Conservation (phyloP, 1,140 invertebrate genomes). For the Panulirus ornatus region DNA sequence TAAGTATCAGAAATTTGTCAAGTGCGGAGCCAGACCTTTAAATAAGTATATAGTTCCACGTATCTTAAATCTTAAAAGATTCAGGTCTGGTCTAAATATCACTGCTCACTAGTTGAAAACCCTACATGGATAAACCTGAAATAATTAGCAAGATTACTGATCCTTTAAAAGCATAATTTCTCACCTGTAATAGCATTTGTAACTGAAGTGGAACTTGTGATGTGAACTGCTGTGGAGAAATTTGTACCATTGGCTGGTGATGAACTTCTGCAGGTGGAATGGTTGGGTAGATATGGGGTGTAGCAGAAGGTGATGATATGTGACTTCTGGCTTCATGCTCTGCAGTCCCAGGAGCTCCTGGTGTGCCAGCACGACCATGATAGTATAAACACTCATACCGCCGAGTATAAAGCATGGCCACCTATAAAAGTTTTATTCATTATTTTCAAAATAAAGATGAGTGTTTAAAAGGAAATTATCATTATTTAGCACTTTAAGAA, state of each 20-base stretch:
- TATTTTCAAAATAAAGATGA: background rate
- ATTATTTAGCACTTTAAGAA: too few relatives aligned
- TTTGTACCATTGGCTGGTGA: slow-evolving; percentile 81
- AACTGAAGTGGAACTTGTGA: slow-evolving; percentile 87
- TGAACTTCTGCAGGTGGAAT: slow-evolving; percentile 76
- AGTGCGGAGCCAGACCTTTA: too few relatives aligned
- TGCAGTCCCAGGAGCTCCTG: slow-evolving; percentile 51
- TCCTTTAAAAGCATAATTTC: slow-evolving; percentile 82
- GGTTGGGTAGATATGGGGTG: slow-evolving; percentile 47
- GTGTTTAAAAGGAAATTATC: background rate
- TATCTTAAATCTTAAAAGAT: too few relatives aligned
- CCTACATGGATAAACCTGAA: too few relatives aligned
- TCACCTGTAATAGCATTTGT: slow-evolving; percentile 85
- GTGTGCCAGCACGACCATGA: slow-evolving; percentile 63
- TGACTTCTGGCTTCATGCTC: slow-evolving; percentile 53
- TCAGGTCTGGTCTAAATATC: too few relatives aligned
- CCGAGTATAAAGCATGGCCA: slow-evolving; percentile 67
- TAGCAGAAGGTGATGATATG: slow-evolving; percentile 69
- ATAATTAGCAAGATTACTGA: too few relatives aligned
- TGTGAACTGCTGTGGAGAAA: slow-evolving; percentile 85
- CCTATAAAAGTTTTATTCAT: slow-evolving; percentile 42
- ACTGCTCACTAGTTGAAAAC: too few relatives aligned
- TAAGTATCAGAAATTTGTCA: too few relatives aligned
- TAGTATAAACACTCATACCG: slow-evolving; percentile 65
- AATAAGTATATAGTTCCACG: too few relatives aligned